These are phyloP conservation scores for Archilochus colubris DNA, from an alignment of 2,113 vertebrate genomes.

Conservation along the genomic window DNA sequence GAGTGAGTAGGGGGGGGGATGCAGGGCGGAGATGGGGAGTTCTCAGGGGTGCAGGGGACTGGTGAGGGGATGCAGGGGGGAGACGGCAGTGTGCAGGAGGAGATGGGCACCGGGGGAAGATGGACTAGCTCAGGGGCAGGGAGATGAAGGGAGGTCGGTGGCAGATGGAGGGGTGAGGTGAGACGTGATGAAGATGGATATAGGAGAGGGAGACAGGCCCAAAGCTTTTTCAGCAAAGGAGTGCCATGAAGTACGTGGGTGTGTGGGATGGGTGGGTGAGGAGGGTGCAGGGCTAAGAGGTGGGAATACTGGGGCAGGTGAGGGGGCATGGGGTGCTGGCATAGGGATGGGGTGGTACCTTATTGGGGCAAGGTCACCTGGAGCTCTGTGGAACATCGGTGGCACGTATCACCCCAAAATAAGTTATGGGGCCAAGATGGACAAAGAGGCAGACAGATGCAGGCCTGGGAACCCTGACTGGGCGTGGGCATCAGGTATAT, in stretches of 20 bases:
- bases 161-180: neutral
- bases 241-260: fast-evolving
- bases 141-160: neutral
- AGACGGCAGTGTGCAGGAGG: neutral
- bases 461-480: neutral
- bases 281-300: too few species aligned
- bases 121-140: neutral
- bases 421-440: neutral
- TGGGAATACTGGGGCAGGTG: too few species aligned
- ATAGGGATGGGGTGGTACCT: neutral
- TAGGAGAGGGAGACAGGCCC: fast-evolving
- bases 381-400: neutral
- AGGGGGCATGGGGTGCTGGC: neutral
- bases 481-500: neutral
- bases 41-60: neutral
- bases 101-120: neutral
- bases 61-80: too few species aligned
- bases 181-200: neutral
- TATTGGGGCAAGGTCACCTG: too few species aligned
- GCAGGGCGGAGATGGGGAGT: neutral
- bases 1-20: neutral
- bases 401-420: neutral
- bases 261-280: too few species aligned
- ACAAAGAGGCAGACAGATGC: neutral
- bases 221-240: neutral